Evolutionary conservation across 2,113 vertebrate species (phyloP).

Genomic region (Halichoerus grypus): DNA sequence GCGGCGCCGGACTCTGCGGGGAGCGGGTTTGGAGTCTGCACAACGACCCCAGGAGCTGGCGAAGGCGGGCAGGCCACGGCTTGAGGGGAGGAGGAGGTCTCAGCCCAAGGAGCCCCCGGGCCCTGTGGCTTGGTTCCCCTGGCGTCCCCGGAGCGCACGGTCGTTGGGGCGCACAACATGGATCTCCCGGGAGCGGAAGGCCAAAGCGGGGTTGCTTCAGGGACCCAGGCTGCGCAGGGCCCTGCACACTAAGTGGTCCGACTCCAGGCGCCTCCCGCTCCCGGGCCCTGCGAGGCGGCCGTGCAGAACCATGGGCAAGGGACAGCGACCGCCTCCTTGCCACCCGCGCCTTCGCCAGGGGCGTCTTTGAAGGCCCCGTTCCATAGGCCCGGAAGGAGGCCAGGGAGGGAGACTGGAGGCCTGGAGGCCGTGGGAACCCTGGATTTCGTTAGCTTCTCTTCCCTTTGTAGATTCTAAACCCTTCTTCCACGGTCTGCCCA

Average conservation of each 20-base stretch:
- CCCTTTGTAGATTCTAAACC: not conserved
- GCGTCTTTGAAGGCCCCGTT: not conserved
- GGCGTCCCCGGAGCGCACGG: not conserved
- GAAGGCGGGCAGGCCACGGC: not conserved
- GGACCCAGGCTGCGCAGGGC: too few species aligned
- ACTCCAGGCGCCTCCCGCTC: not conserved
- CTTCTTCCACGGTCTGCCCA: not conserved
- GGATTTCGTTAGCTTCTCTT: conserved; percentile 75
- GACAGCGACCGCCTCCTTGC: not conserved
- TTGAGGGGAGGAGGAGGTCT: not conserved
- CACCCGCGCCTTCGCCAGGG: fast-evolving
- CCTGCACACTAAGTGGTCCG: not conserved
- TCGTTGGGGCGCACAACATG: not conserved
- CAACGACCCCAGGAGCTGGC: not conserved
- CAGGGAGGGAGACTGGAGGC: not conserved
- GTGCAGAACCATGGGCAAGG: not conserved
- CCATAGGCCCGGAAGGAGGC: not conserved
- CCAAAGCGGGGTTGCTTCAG: not conserved
- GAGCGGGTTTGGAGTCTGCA: not conserved
- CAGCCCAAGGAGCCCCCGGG: not conserved
- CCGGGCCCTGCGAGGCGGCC: not conserved
- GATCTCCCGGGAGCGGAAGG: not conserved
- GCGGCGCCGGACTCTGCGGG: not conserved
- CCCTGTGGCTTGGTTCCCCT: not conserved
- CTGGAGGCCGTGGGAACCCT: not conserved